These are phyloP conservation scores for Dicentrarchus labrax DNA, from an alignment of 2,113 vertebrate genomes.

Conservation along the genomic window DNA sequence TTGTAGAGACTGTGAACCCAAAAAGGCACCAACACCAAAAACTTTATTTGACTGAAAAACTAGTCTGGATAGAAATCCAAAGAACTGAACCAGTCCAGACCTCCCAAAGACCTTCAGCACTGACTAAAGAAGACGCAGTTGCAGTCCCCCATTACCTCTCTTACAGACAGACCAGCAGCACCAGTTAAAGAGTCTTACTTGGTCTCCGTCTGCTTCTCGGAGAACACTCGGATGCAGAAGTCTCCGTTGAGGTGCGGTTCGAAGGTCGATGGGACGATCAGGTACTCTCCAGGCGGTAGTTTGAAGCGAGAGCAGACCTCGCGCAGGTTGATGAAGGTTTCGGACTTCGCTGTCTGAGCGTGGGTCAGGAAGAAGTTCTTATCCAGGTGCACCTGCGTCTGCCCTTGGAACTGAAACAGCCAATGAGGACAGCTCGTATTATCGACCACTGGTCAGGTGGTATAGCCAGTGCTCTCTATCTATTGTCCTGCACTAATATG, in stretches of 20 bases:
- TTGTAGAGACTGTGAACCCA: neutral
- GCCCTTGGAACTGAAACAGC: slow-evolving; percentile 85
- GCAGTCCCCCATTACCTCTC: too few relatives aligned
- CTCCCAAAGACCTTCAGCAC: neutral
- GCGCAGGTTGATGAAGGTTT: slow-evolving; percentile 94
- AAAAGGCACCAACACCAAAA: neutral
- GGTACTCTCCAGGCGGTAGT: slow-evolving; percentile 91
- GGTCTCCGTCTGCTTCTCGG: slow-evolving; percentile 90
- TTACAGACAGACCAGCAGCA: neutral
- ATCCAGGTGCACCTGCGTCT: slow-evolving; percentile 91
- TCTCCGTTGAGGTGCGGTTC: slow-evolving; percentile 92
- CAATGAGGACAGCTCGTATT: neutral
- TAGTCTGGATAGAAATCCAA: neutral
- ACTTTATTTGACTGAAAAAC: neutral
- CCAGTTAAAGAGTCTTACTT: slow-evolving; percentile 74
- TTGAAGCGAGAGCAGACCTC: slow-evolving; percentile 93
- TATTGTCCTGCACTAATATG: neutral
- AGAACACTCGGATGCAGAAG: slow-evolving; percentile 95
- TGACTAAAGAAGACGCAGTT: neutral
- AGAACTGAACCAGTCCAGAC: too few relatives aligned
- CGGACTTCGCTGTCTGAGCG: slow-evolving; percentile 89
- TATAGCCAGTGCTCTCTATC: neutral
- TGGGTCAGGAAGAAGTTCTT: slow-evolving; percentile 94
- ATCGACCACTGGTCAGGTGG: neutral
- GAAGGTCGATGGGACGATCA: slow-evolving; percentile 93